These are phyloP conservation scores for Nephrotoma appendiculata DNA, from an alignment of 2,888 invertebrate genomes.

Conservation along the genomic window DNA sequence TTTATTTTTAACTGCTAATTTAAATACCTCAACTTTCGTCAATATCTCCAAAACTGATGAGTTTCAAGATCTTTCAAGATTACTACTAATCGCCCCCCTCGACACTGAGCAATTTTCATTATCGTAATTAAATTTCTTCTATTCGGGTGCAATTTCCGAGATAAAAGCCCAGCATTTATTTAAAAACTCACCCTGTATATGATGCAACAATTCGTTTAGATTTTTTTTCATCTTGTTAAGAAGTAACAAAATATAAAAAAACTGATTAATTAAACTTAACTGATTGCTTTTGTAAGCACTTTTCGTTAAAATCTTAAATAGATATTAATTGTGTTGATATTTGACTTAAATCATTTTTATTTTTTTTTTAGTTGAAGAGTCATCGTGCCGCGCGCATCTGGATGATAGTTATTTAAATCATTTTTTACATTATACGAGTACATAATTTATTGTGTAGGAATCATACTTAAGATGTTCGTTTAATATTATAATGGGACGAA, in stretches of 20 bases:
- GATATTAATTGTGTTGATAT: not conserved
- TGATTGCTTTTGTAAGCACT: not conserved
- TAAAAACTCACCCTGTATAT: too few relatives aligned
- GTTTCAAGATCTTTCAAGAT: too few relatives aligned
- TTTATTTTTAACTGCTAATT: too few relatives aligned
- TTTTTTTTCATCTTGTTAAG: not conserved
- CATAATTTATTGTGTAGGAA: not conserved
- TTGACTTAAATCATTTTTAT: not conserved
- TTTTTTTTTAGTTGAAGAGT: not conserved
- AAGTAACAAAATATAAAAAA: not conserved
- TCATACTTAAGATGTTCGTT: not conserved
- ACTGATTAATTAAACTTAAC: not conserved
- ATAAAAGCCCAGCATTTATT: too few relatives aligned
- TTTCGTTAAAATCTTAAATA: not conserved
- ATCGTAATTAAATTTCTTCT: too few relatives aligned
- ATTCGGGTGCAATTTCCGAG: too few relatives aligned
- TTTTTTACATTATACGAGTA: too few relatives aligned
- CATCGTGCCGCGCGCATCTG: not conserved
- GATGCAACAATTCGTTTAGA: not conserved
- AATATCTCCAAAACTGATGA: too few relatives aligned
- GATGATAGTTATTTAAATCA: not conserved
- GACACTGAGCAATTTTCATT: too few relatives aligned
- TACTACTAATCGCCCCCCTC: too few relatives aligned
- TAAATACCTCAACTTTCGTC: too few relatives aligned
- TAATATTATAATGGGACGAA: not conserved